These are phyloP conservation scores for Muntiacus reevesi DNA, from an alignment of 2,113 vertebrate genomes.

Conservation along the genomic window DNA sequence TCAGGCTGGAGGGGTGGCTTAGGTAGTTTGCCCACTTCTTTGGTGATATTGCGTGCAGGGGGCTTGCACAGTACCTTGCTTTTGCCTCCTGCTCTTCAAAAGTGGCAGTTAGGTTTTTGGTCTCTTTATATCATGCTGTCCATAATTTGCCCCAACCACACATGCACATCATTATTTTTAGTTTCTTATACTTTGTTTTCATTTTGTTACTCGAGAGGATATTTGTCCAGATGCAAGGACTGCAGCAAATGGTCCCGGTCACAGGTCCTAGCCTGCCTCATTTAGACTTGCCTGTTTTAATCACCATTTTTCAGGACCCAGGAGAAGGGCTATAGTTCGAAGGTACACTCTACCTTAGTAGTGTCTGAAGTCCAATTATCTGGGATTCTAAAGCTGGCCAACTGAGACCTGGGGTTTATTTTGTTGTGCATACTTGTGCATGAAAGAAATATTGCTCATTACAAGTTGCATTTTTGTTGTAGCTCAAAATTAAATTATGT, in stretches of 20 bases:
- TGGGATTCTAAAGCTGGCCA: not conserved
- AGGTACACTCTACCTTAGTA: not conserved
- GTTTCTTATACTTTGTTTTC: not conserved
- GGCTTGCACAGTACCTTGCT: not conserved
- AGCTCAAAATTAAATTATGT: not conserved
- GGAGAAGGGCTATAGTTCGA: not conserved
- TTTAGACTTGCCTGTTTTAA: not conserved
- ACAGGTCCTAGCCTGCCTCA: not conserved
- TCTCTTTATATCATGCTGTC: not conserved
- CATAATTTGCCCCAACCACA: not conserved
- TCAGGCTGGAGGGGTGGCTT: not conserved
- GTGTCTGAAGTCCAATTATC: not conserved
- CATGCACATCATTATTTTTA: not conserved
- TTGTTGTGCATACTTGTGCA: not conserved
- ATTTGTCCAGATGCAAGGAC: not conserved
- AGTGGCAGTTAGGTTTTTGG: not conserved
- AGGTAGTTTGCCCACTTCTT: not conserved
- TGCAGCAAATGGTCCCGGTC: not conserved
- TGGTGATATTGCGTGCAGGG: not conserved
- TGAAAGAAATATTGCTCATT: not conserved
- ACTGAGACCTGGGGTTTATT: not conserved
- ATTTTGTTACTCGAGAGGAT: not conserved
- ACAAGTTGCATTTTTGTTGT: not conserved
- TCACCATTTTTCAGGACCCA: not conserved
- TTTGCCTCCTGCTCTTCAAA: not conserved